Conservation (phyloP, 1,140 invertebrate genomes). For the Triops cancriformis region DNA sequence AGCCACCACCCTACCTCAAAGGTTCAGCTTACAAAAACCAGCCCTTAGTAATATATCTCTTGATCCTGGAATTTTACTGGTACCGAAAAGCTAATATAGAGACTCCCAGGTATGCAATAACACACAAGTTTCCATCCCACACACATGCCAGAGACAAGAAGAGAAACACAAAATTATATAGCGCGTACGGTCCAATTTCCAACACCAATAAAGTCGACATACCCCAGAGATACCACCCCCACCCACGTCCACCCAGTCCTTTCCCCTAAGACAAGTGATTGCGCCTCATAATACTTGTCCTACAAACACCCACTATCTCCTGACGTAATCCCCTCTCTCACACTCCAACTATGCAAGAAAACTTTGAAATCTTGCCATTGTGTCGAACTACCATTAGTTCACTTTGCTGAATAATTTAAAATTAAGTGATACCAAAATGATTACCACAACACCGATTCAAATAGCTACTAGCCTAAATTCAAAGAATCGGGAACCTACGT, state of each 20-base stretch:
- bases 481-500: too few relatives aligned
- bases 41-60: not conserved
- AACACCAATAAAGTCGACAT: not conserved
- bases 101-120: conserved; percentile 2
- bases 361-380: too few relatives aligned
- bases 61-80: not conserved
- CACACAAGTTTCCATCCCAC: not conserved
- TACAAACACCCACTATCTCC: too few relatives aligned
- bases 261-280: not conserved
- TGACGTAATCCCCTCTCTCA: not conserved
- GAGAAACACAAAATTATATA: not conserved
- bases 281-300: too few relatives aligned
- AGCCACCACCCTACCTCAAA: not conserved
- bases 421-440: too few relatives aligned
- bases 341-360: not conserved
- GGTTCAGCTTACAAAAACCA: not conserved
- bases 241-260: not conserved
- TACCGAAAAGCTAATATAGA: not conserved
- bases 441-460: too few relatives aligned
- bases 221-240: not conserved
- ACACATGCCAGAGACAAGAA: not conserved
- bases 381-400: too few relatives aligned
- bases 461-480: too few relatives aligned
- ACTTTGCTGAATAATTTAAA: too few relatives aligned
- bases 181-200: not conserved